Percentiles rank a stretch among this genome's conserved stretches.
Conservation (phyloP, 2,888 invertebrate genomes). For the Dasysyrphus albostriatus region DNA sequence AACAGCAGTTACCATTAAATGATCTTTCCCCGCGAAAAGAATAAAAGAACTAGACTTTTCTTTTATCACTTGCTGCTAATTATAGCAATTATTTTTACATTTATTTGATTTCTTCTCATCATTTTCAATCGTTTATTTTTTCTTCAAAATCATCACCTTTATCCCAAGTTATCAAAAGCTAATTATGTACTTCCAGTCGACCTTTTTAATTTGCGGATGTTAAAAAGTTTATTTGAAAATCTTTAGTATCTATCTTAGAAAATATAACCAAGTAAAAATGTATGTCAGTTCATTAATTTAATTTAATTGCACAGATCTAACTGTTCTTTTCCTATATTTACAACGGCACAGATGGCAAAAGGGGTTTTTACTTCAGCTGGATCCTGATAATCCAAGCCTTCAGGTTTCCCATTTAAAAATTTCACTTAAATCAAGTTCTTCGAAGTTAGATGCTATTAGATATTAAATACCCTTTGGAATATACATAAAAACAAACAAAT, state of each 20-base stretch:
- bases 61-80: neutral
- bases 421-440: neutral
- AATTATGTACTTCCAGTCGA: neutral
- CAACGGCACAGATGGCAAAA: neutral
- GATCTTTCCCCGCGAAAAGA: too few relatives aligned
- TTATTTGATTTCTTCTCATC: neutral
- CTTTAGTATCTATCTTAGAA: neutral
- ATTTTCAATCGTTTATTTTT: neutral
- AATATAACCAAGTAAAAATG: slow-evolving; percentile 22
- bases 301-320: slow-evolving; percentile 38
- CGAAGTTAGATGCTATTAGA: neutral
- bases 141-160: neutral
- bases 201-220: neutral
- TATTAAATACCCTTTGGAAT: neutral
- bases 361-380: neutral
- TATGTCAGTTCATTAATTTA: slow-evolving; percentile 49
- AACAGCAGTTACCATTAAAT: too few relatives aligned
- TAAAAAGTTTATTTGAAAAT: slow-evolving; percentile 20
- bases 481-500: neutral
- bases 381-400: neutral
- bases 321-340: neutral
- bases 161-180: neutral
- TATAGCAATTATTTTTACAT: neutral
- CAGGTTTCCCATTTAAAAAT: slow-evolving; percentile 5
- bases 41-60: neutral